A percentile compares a stretch with the other conserved stretches of the same genome.
phyloP scores from a whole-genome alignment of 1,140 invertebrate genomes.

The Pemphigus obesinymphae region DNA sequence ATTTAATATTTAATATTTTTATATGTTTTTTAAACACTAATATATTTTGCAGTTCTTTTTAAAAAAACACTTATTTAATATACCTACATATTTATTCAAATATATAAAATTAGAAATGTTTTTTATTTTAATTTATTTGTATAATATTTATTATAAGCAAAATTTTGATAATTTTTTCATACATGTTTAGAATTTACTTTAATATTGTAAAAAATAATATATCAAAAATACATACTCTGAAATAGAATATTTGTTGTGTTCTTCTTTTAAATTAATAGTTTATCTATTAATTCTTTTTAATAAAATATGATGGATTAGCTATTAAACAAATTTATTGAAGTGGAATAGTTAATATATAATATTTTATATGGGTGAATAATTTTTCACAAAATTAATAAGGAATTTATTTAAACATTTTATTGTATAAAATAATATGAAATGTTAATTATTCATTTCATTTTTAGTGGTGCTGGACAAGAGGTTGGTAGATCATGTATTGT shows the following conservation, averaged over 20 bases:
- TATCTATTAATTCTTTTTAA: background rate
- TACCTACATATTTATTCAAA: too few species aligned
- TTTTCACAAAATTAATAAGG: background rate
- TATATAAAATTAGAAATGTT: too few species aligned
- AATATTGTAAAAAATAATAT: background rate
- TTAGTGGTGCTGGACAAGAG: conserved; percentile 95
- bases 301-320: too few species aligned
- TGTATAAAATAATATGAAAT: conserved; percentile 4
- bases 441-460: conserved; percentile 49
- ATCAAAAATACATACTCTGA: background rate
- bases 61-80: too few species aligned
- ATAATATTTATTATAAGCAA: too few species aligned
- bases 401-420: background rate
- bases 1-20: too few species aligned
- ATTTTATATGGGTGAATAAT: background rate
- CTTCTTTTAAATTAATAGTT: background rate
- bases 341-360: background rate
- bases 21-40: too few species aligned
- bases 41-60: too few species aligned
- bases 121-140: too few species aligned
- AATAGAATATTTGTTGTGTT: background rate
- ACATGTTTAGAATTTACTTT: background rate
- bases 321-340: too few species aligned
- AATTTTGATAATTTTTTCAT: background rate
- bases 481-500: conserved; percentile 98